Percentiles rank a stretch among this genome's conserved stretches.
Conservation (phyloP, 2,888 invertebrate genomes). For the Sminthurinus aureus region DNA sequence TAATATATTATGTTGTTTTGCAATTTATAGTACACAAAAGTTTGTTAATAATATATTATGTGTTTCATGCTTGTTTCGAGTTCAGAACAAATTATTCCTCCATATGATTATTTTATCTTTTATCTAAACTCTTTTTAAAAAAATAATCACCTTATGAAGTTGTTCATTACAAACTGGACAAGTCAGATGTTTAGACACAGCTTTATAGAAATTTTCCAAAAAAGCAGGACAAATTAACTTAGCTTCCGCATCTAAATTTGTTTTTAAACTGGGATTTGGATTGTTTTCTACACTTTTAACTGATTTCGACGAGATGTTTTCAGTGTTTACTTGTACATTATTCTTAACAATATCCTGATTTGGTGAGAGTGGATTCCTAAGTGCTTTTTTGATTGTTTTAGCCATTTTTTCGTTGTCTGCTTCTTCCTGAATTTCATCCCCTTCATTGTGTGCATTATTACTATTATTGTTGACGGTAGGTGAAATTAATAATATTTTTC, state of each 20-base stretch:
- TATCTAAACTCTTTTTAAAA: too few species aligned
- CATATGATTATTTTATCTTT: too few species aligned
- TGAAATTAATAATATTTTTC: not conserved
- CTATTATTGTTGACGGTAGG: not conserved
- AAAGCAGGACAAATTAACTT: not conserved
- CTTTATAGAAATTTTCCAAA: slow-evolving; percentile 16
- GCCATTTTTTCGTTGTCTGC: not conserved
- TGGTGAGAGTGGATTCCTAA: not conserved
- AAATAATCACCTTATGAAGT: slow-evolving; percentile 18
- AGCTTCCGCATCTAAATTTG: not conserved
- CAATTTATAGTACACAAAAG: too few species aligned
- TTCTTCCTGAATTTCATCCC: not conserved
- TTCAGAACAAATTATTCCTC: too few species aligned
- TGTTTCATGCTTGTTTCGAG: too few species aligned
- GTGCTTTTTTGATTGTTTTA: not conserved
- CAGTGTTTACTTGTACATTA: not conserved
- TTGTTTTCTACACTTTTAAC: too few species aligned
- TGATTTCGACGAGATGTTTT: too few species aligned
- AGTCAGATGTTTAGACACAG: slow-evolving; percentile 5
- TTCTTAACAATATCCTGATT: not conserved
- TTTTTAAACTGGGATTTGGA: too few species aligned
- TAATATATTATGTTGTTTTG: too few species aligned
- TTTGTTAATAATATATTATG: too few species aligned
- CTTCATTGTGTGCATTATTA: not conserved
- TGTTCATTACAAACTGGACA: slow-evolving; percentile 27